Evolutionary conservation across 2,113 vertebrate species (phyloP).

Genomic region (Erythrocercus mccallii): DNA sequence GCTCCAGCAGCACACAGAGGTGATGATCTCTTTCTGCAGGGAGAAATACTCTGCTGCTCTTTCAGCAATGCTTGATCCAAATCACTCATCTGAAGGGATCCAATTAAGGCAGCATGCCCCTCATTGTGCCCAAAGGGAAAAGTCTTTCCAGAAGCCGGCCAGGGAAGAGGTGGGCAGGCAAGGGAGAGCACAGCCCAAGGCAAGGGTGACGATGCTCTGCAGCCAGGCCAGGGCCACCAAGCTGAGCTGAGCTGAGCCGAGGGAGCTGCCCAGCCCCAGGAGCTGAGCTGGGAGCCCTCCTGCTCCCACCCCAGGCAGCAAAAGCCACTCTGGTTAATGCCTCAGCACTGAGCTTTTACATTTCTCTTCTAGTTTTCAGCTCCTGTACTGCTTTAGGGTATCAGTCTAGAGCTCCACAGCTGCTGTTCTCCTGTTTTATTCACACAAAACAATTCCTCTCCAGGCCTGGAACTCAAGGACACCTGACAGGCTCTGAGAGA

Average conservation of each 20-base stretch:
- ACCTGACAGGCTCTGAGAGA: background rate
- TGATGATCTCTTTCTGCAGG: background rate
- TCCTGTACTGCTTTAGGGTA: background rate
- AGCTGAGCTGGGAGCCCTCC: too few relatives aligned
- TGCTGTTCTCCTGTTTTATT: background rate
- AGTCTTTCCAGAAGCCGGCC: background rate
- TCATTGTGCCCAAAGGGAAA: background rate
- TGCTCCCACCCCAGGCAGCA: too few relatives aligned
- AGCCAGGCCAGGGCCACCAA: background rate
- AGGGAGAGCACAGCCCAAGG: background rate
- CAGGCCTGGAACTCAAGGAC: background rate
- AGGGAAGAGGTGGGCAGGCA: background rate
- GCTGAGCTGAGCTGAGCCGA: background rate
- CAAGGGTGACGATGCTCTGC: background rate
- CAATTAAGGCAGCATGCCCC: constrained; percentile 11
- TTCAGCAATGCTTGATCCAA: background rate
- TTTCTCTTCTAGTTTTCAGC: background rate
- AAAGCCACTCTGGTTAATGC: background rate
- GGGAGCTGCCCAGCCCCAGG: too few relatives aligned
- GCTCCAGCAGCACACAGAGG: background rate
- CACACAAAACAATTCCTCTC: background rate
- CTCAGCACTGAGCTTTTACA: background rate
- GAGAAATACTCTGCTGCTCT: background rate
- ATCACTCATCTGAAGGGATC: constrained; percentile 12
- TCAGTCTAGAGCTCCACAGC: background rate